Evolutionary conservation across 2,888 invertebrate species (phyloP), one percentile per base, ranked within the genome.

Genomic region (Pristionchus entomophagus): DNA sequence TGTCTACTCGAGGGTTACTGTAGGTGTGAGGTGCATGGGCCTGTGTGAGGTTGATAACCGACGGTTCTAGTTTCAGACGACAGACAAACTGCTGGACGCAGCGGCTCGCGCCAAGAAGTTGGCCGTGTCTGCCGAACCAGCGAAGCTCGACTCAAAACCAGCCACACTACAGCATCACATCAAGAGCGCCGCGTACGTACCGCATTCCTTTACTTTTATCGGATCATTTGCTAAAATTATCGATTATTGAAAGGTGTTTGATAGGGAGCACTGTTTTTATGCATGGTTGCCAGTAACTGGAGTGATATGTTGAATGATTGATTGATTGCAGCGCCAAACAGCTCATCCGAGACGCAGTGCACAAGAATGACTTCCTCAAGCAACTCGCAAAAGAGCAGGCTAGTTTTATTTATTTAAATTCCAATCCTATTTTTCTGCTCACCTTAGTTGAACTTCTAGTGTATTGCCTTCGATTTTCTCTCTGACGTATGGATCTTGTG

Each of bases 331-430:
- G 94, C 85, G 94, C 94, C 8, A 95, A 94, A 89, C 94, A 94
- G 89, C 90, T 95, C 86, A 95, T 95, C 81, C 94, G 94, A 80
- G 95, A 95, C 90, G 94, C 95, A 56, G 94, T 95, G 22, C 91
- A 94, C 90, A 94, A 94, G 90, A 95, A 95, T 90, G 94, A 95
- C 89, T 95, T 95, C 91, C 92, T 95, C 86, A 94, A 94, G 88
- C 94, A 95, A 88, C 90, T 95, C 87, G 95, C 94, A 84, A 94
- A 94, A 51, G 94, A 94, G 4, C 95, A 73, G 73, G 73, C 41
- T 1, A 1, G 22, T 69, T 2, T 69, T 69, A 32, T 22, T 69
- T 41, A 26, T 73, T 45, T 45, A 41, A 22, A 65, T 35, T 73
- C 19, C 69, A 14, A 35, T n/a, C 22, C n/a, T 41, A 29, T 41